A percentile compares a stretch with the other conserved stretches of the same genome.
phyloP scores from a whole-genome alignment of 2,797 vertebrate species.

The Hydrolagus colliei region DNA sequence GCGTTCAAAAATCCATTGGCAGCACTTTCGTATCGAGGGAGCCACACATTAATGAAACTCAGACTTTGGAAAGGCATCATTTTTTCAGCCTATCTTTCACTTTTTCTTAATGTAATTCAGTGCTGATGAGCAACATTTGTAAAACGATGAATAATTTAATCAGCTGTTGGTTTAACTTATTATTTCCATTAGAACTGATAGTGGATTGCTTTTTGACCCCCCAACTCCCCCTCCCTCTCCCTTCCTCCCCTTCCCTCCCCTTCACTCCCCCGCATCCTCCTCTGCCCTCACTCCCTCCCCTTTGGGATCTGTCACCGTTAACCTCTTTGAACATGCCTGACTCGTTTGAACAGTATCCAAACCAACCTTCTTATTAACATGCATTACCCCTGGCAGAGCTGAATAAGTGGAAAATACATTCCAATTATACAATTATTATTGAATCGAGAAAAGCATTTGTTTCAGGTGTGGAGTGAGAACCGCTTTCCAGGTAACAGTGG shows the following conservation, averaged over 20 bases:
- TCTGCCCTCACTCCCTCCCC: too few relatives aligned
- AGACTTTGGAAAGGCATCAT: background rate
- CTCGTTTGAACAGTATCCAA: background rate
- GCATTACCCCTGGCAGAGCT: background rate
- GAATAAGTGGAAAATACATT: background rate
- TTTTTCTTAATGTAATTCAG: background rate
- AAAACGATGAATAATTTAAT: background rate
- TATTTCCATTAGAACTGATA: slow-evolving; percentile 21
- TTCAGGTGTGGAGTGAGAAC: too few relatives aligned
- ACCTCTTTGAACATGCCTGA: background rate
- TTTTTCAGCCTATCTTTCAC: background rate
- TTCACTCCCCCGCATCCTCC: too few relatives aligned
- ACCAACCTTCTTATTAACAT: background rate
- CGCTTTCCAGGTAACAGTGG: too few relatives aligned
- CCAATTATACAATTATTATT: too few relatives aligned
- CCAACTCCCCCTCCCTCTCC: background rate
- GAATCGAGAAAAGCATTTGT: too few relatives aligned
- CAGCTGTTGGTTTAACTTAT: slow-evolving; percentile 5
- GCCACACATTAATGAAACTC: background rate
- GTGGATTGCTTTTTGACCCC: background rate
- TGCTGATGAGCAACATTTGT: background rate
- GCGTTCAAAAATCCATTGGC: background rate
- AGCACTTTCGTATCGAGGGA: background rate
- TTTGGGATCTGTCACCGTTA: background rate
- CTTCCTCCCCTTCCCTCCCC: too few relatives aligned